These are phyloP conservation scores for Gnathonemus longibarbis DNA, from an alignment of 2,113 vertebrate species.

Conservation along the genomic window DNA sequence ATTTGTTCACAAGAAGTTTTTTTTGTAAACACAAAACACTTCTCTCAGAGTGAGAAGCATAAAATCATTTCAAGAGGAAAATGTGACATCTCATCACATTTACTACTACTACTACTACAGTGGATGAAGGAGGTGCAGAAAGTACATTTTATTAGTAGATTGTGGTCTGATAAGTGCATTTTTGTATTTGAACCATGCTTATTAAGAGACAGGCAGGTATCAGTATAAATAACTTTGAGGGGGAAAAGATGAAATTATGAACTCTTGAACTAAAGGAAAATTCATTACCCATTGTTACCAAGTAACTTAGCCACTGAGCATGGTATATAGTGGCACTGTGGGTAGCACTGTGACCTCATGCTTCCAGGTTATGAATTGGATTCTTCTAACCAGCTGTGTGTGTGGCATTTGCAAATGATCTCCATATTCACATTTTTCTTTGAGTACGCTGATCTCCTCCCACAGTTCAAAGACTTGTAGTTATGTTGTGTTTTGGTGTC, in stretches of 20 bases:
- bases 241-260: background rate
- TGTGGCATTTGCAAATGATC: background rate
- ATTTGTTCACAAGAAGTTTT: background rate
- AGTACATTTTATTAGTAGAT: background rate
- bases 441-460: background rate
- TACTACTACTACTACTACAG: background rate
- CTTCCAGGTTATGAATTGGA: background rate
- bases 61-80: background rate
- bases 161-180: background rate
- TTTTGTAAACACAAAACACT: background rate
- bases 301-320: background rate
- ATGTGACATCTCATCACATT: background rate
- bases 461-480: background rate
- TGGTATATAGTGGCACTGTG: background rate
- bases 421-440: background rate
- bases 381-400: background rate
- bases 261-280: background rate
- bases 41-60: background rate
- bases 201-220: background rate
- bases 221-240: background rate
- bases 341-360: background rate
- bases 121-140: background rate
- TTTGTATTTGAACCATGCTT: background rate
- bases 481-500: background rate
- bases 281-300: background rate